Conservation (phyloP, 2,113 vertebrate species). For the Thymallus thymallus region DNA sequence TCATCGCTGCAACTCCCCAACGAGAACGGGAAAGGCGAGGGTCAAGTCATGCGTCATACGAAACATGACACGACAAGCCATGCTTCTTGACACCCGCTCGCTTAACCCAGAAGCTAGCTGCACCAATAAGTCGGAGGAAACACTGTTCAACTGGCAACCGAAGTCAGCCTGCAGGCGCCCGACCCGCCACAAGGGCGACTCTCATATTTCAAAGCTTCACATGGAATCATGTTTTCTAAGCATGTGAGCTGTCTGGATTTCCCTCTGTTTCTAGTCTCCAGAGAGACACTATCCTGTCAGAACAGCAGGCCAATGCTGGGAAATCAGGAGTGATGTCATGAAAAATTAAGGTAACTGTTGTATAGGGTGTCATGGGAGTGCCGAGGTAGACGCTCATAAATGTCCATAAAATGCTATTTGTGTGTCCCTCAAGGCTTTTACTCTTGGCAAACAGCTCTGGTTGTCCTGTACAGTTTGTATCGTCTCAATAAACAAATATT, state of each 20-base stretch:
- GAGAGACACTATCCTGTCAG: background rate
- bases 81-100: too few relatives aligned
- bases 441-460: background rate
- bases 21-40: too few relatives aligned
- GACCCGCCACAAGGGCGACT: too few relatives aligned
- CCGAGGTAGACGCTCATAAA: background rate
- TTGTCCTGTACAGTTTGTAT: too few relatives aligned
- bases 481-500: too few relatives aligned
- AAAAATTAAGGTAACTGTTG: slow-evolving; percentile 51
- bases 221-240: slow-evolving; percentile 15
- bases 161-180: too few relatives aligned
- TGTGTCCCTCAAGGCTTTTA: background rate
- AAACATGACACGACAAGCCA: too few relatives aligned
- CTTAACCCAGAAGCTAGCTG: too few relatives aligned
- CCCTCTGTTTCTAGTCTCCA: background rate
- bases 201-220: background rate
- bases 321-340: slow-evolving; percentile 55
- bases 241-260: background rate
- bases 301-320: slow-evolving; percentile 40
- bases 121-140: too few relatives aligned
- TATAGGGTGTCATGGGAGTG: slow-evolving; percentile 30
- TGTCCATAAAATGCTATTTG: background rate
- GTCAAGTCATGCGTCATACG: too few relatives aligned
- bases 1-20: too few relatives aligned
- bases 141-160: too few relatives aligned